phyloP scores from a whole-genome alignment of 2,888 invertebrate species.

The Erpobdella octoculata region DNA sequence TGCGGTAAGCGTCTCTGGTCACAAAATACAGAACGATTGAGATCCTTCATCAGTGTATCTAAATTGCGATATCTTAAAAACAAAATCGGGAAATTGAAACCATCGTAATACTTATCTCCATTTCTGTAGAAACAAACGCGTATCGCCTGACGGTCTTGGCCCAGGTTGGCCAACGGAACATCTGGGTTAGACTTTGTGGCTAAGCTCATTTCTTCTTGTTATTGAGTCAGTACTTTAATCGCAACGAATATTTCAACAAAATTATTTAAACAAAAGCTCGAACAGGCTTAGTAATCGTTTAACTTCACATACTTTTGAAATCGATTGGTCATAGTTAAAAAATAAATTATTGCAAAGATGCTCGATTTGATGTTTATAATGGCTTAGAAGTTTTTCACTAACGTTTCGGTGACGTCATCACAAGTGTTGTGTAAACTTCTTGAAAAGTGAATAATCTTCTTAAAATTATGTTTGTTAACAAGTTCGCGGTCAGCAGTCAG shows the following conservation, averaged over 20 bases:
- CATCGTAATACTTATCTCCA: constrained; percentile 23
- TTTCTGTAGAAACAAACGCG: constrained; percentile 15
- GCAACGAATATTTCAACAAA: neutral
- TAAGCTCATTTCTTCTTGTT: neutral
- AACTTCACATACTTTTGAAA: no score
- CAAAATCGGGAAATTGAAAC: constrained; percentile 11
- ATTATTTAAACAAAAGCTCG: no score
- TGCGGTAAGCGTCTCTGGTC: constrained; percentile 13
- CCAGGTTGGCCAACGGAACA: neutral
- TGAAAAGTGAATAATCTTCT: no score
- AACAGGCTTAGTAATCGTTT: no score
- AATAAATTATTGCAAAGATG: no score
- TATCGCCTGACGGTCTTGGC: constrained; percentile 7
- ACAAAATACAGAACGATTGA: constrained; percentile 17
- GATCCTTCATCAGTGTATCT: neutral
- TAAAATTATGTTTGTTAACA: no score
- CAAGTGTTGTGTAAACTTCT: no score
- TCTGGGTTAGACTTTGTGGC: neutral
- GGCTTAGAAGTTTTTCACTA: no score
- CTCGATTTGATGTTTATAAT: no score
- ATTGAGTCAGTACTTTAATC: neutral
- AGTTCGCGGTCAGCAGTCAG: no score
- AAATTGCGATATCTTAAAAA: constrained; percentile 8
- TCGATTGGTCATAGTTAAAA: no score
- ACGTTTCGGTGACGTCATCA: no score